Percentiles rank a stretch among this genome's conserved stretches.
phyloP scores from a whole-genome alignment of 2,797 vertebrate genomes.

The Channa striata region DNA sequence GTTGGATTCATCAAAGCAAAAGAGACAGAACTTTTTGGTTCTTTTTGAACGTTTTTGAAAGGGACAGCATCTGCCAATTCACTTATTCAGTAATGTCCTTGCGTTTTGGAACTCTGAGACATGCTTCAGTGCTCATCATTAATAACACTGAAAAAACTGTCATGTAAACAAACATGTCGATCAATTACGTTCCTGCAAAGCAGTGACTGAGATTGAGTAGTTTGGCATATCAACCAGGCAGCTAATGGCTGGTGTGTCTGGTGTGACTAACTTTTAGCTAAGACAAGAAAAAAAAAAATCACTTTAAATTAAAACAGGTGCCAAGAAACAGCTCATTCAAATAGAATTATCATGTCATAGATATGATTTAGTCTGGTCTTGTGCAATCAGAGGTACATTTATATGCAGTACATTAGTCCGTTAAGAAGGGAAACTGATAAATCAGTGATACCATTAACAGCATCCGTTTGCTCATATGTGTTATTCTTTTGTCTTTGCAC shows the following conservation, averaged over 20 bases:
- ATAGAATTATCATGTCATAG: background rate
- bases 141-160: constrained; percentile 44
- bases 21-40: background rate
- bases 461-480: background rate
- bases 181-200: constrained; percentile 40
- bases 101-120: constrained; percentile 18
- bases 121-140: constrained; percentile 41
- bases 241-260: constrained; percentile 23
- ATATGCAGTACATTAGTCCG: background rate
- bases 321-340: background rate
- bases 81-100: constrained; percentile 43
- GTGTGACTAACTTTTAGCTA: constrained; percentile 11
- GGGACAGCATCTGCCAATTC: background rate
- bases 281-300: background rate
- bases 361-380: background rate
- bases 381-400: background rate
- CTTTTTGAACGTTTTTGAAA: background rate
- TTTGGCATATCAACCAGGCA: constrained; percentile 11
- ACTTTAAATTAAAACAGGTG: background rate
- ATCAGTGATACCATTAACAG: background rate
- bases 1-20: constrained; percentile 11
- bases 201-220: constrained; percentile 19
- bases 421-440: background rate
- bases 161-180: constrained; percentile 52
- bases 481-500: background rate